Base-by-base conservation (phyloP, 2,797 vertebrate genomes). In the Argentina silus region DNA sequence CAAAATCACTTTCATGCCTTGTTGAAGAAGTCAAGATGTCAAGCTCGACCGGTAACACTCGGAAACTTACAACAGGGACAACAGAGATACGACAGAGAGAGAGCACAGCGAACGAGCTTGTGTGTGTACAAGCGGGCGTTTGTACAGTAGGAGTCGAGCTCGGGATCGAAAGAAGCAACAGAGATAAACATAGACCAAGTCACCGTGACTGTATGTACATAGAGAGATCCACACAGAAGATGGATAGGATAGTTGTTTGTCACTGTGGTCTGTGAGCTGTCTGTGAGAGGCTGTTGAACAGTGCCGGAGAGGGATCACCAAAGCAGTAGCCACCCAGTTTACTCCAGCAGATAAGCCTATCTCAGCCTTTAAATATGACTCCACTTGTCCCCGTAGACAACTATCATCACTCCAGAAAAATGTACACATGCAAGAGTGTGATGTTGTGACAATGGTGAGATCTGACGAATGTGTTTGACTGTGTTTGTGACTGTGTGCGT, bases 321-420 rank as follows among this genome's bases (percentile, higher is more conserved):
- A 69, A 72, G 55, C 47, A 60, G n/a, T 14, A 61, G 27, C 9
- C 42, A 47, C 55, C 76, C 21, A 12, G 10, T 11, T 64, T 36
- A 75, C 50, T 1, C 8, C 12, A 14, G 19, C 48, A 73, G 36
- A 60, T 64, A 55, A 73, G 42, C 19, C 7, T 7, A 17, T 27
- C 57, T 23, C 27, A 36, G 27, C 27, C 27, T 36, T 4, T 36
- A 36, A 36, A 36, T 4, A 36, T 36, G 1, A 1, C 27, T 36
- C 4, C 27, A 4, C 1, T 4, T 4, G 4, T 36, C 4, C 27
- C 27, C 27, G 4, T 36, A 36, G 27, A 36, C 27, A 36, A 36
- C 27, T 4, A 36, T 36, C 27, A 36, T 36, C 27, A 36, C 27
- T 36, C 27, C n/a, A n/a, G n/a, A n/a, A n/a, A n/a, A n/a, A n/a